Conservation (phyloP, 2,797 vertebrate genomes). For the Cryptoblepharus egeriae region DNA sequence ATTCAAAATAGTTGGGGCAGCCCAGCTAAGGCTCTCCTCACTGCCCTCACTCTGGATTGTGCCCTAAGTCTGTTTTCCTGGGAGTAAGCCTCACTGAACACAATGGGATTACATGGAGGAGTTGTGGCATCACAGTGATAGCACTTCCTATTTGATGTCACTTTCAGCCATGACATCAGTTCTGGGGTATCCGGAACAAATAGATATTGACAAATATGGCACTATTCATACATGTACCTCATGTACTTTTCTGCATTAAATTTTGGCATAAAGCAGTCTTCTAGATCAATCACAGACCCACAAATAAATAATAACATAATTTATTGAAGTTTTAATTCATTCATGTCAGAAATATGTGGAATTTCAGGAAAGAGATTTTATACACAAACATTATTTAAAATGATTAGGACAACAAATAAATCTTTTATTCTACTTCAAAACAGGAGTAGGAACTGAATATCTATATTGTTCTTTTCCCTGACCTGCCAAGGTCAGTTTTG, state of each 20-base stretch:
- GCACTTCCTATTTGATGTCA: too few species aligned
- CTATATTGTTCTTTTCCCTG: neutral
- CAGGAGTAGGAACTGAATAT: neutral
- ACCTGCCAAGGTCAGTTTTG: constrained; percentile 23
- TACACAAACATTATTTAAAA: constrained; percentile 34
- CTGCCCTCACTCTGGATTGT: too few species aligned
- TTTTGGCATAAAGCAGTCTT: neutral
- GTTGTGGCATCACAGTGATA: too few species aligned
- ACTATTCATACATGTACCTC: constrained; percentile 47
- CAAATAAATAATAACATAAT: neutral
- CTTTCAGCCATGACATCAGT: too few species aligned
- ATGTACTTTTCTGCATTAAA: constrained; percentile 7
- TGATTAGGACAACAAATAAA: constrained; percentile 26
- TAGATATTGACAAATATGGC: too few species aligned
- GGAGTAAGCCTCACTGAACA: too few species aligned
- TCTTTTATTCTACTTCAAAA: constrained; percentile 20
- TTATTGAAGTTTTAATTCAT: constrained; percentile 38
- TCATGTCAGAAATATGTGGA: constrained; percentile 20
- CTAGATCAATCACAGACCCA: constrained; percentile 14
- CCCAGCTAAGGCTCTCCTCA: too few species aligned
- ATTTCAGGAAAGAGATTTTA: constrained; percentile 38
- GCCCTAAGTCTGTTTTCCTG: too few species aligned
- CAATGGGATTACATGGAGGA: too few species aligned
- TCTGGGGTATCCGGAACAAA: too few species aligned
- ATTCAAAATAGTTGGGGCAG: too few species aligned